Conservation (phyloP, 2,888 invertebrate genomes). For the Andrena chrysosceles region DNA sequence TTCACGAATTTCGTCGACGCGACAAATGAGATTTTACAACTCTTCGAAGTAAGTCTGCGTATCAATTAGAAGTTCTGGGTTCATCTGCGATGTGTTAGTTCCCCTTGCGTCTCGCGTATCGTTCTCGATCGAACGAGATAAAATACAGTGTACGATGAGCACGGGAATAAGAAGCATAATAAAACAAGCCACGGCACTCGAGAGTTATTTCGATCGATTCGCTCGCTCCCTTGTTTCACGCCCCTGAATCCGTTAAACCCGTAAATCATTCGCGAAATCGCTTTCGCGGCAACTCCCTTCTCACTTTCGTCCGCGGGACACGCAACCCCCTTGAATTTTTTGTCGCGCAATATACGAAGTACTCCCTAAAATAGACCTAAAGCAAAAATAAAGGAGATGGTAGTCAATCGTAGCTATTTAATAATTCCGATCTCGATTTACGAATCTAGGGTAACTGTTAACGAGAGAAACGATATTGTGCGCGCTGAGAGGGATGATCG, state of each 20-base stretch:
- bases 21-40: constrained; percentile 40
- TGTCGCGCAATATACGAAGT: constrained; percentile 20
- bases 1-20: constrained; percentile 15
- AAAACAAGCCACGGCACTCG: constrained; percentile 43
- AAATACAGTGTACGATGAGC: constrained; percentile 23
- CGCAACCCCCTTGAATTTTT: constrained; percentile 1
- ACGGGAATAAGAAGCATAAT: constrained; percentile 23
- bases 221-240: constrained; percentile 18
- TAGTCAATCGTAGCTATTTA: constrained; percentile 36
- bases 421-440: constrained; percentile 43
- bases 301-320: not conserved
- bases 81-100: constrained; percentile 19
- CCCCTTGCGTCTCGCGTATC: constrained; percentile 38
- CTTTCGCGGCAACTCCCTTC: not conserved
- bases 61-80: constrained; percentile 18
- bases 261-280: constrained; percentile 4
- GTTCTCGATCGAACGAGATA: constrained; percentile 36
- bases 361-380: constrained; percentile 22
- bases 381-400: not conserved
- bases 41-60: constrained; percentile 27
- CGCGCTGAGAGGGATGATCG: constrained; percentile 10
- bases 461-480: constrained; percentile 24
- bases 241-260: constrained; percentile 8
- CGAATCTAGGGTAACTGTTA: constrained; percentile 29
- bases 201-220: constrained; percentile 49